phyloP scores from a whole-genome alignment of 2,797 vertebrate species.

The Fistularia commersonii region DNA sequence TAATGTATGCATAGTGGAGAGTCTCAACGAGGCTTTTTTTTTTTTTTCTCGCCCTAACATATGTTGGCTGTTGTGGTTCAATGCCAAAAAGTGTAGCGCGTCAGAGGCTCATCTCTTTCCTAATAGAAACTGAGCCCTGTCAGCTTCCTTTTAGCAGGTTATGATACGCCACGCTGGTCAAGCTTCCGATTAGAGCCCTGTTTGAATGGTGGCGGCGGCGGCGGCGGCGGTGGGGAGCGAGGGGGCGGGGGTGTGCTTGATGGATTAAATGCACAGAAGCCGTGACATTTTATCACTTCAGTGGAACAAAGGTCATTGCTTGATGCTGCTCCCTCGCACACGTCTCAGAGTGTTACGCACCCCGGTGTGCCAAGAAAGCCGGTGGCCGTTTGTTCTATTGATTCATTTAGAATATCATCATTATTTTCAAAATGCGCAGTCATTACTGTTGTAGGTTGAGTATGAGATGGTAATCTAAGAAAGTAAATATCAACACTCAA shows the following conservation, averaged over 20 bases:
- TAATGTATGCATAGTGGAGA: slow-evolving; percentile 47
- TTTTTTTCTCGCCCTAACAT: slow-evolving; percentile 36
- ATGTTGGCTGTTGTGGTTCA: slow-evolving; percentile 24
- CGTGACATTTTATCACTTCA: slow-evolving; percentile 57
- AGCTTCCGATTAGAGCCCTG: neutral
- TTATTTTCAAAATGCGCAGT: too few species aligned
- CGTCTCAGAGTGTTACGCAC: slow-evolving; percentile 18
- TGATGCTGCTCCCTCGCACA: slow-evolving; percentile 34
- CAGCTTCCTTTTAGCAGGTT: slow-evolving; percentile 32
- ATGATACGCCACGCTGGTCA: slow-evolving; percentile 29
- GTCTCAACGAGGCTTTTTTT: slow-evolving; percentile 1
- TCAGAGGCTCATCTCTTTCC: slow-evolving; percentile 17
- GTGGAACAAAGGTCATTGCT: slow-evolving; percentile 45
- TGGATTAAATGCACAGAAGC: slow-evolving; percentile 65
- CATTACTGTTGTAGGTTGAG: too few species aligned
- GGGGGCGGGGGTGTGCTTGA: slow-evolving; percentile 41
- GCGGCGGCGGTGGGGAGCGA: neutral
- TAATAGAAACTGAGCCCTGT: slow-evolving; percentile 19
- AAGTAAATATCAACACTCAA: too few species aligned
- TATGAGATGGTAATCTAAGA: too few species aligned
- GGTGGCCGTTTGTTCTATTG: neutral
- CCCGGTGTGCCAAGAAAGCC: slow-evolving; percentile 26
- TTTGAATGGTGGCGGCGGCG: too few species aligned
- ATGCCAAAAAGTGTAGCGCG: slow-evolving; percentile 16
- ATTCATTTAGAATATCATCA: slow-evolving; percentile 6